Evolutionary conservation across 2,797 vertebrate genomes (phyloP).

Genomic region (Platalea minor): DNA sequence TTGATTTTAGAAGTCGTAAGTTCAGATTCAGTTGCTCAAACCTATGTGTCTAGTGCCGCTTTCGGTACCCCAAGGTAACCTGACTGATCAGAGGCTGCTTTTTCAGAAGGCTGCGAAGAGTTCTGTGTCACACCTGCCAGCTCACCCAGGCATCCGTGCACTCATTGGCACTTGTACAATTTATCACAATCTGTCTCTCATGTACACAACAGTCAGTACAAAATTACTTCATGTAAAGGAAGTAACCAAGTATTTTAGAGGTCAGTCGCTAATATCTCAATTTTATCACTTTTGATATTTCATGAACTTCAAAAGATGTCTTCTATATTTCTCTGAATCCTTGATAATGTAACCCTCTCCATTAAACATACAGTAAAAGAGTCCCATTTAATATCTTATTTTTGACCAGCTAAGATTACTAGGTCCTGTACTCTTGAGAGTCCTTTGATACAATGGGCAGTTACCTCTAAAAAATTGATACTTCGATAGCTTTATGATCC

Average conservation of each 20-base stretch:
- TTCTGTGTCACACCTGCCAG: background rate
- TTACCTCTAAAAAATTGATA: conserved; percentile 29
- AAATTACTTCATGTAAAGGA: background rate
- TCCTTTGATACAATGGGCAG: conserved; percentile 10
- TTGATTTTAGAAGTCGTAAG: background rate
- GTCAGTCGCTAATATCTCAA: background rate
- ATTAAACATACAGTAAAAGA: background rate
- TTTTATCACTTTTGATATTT: background rate
- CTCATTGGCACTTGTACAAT: background rate
- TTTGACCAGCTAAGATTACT: conserved; percentile 4
- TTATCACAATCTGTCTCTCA: background rate
- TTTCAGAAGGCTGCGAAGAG: background rate
- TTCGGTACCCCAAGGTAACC: background rate
- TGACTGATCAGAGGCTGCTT: background rate
- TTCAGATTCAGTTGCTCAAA: background rate
- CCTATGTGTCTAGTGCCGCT: background rate
- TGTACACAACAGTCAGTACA: background rate
- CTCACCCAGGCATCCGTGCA: background rate
- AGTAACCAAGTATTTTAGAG: background rate
- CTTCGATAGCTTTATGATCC: conserved; percentile 47
- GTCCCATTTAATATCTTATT: background rate
- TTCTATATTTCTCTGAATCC: background rate
- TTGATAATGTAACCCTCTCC: background rate
- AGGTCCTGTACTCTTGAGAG: background rate
- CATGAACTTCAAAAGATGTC: background rate